Evolutionary conservation across 2,888 invertebrate genomes (phyloP), one percentile per base, ranked within the genome.

Genomic region (Leptinotarsa rubiginosa): DNA sequence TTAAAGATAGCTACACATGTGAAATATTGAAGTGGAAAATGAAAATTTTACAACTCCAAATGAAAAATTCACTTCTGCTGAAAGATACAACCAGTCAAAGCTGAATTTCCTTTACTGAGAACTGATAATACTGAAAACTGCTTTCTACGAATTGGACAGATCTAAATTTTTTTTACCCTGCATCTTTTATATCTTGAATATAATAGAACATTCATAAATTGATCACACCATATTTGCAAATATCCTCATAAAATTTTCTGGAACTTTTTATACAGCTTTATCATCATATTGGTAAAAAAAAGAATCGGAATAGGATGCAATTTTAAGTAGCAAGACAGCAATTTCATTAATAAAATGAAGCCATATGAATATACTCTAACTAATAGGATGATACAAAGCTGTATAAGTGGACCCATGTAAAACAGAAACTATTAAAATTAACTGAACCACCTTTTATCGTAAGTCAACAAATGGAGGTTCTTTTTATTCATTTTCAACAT

Each of bases 221-320:
- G 12, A n/a, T 59, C 20, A 22, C 15, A 59, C 15, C 16, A 18
- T 59, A 18, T 13, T 4, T 59, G 25, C 13, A 59, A 59, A 13
- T 20, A 13, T 13, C 16, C 59, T 31, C 31, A 31, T 31, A 31
- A 31, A 59, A 59, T 15, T 22, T 20, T 59, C 18, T 18, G 54
- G 59, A 20, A 59, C 59, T 59, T 20, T 25, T 59, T 59, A 59
- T 59, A 59, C 16, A 59, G 59, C 15, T 22, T n/a, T 4, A 13
- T 59, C 59, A 13, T 16, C 20, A 59, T 59, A n/a, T 59, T 54
- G 10, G n/a, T 54, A 15, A 59, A 13, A n/a, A 22, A 59, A 59
- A 13, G 2, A 13, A 22, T 59, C 20, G 4, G 59, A 31, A 31
- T 22, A 12, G 12, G 22, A 59, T 18, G 15, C 18, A 52, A 16